These are phyloP conservation scores for Drusus annulatus DNA, from an alignment of 1,140 invertebrate genomes.

Conservation along the genomic window DNA sequence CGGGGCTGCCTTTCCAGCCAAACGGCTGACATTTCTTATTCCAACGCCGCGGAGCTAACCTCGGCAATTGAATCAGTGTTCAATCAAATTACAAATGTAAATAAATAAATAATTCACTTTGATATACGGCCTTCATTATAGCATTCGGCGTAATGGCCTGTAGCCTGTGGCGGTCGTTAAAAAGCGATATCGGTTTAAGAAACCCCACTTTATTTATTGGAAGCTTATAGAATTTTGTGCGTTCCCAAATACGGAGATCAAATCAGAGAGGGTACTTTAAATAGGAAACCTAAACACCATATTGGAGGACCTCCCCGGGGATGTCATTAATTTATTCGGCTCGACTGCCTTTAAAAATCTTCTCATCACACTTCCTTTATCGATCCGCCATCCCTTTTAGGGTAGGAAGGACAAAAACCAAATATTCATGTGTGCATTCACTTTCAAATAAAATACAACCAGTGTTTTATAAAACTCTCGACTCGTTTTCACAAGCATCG, in stretches of 20 bases:
- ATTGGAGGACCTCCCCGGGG: constrained; percentile 48
- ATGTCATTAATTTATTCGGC: constrained; percentile 59
- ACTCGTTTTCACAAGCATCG: neutral
- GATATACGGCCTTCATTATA: constrained; percentile 38
- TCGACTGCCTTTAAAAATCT: constrained; percentile 55
- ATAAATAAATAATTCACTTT: constrained; percentile 40
- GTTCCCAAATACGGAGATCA: constrained; percentile 29
- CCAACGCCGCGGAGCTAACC: no score
- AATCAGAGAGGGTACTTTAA: constrained; percentile 29
- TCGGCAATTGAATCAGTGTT: constrained; percentile 3
- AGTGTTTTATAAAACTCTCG: neutral
- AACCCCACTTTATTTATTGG: constrained; percentile 32
- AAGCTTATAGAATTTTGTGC: constrained; percentile 33
- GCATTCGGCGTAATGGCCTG: constrained; percentile 24
- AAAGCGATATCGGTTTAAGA: constrained; percentile 38
- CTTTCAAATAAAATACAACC: neutral
- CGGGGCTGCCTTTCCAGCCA: neutral
- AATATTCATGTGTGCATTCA: neutral
- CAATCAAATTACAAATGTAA: constrained; percentile 23
- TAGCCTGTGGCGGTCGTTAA: constrained; percentile 26
- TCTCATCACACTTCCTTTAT: constrained; percentile 24
- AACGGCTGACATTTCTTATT: neutral
- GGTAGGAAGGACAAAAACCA: neutral
- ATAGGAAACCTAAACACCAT: constrained; percentile 49
- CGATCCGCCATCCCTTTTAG: constrained; percentile 4